Percentiles rank a stretch among this genome's conserved stretches.
These are phyloP conservation scores for Microcebus griseorufus DNA, from an alignment of 2,113 vertebrate genomes.

Conservation along the genomic window DNA sequence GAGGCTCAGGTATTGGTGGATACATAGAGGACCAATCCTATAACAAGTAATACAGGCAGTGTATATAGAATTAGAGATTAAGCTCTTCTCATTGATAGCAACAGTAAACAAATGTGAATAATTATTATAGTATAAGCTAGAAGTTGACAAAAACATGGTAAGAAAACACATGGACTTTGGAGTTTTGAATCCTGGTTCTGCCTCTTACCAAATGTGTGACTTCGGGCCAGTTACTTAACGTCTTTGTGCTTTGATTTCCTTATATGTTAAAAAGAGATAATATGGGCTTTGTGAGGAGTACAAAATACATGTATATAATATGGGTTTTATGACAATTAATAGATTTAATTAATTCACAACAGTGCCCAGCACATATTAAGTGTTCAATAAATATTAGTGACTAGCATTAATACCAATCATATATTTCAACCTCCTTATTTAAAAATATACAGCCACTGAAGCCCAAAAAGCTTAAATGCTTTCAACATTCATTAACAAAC, in stretches of 20 bases:
- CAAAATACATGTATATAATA: too few relatives aligned
- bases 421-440: background rate
- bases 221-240: background rate
- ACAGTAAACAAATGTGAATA: background rate
- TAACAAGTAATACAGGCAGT: background rate
- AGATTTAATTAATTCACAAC: background rate
- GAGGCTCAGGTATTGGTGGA: background rate
- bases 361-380: background rate
- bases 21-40: background rate
- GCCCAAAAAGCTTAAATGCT: background rate
- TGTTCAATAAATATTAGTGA: background rate
- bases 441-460: background rate
- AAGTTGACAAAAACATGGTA: background rate
- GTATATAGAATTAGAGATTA: background rate
- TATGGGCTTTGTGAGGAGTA: background rate
- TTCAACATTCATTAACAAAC: background rate
- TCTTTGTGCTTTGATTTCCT: background rate
- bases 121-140: background rate
- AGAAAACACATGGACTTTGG: background rate
- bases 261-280: slow-evolving; percentile 19
- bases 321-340: background rate
- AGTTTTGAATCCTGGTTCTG: background rate
- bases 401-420: background rate
- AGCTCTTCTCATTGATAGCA: background rate
- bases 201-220: background rate